Evolutionary conservation across 2,113 vertebrate species (phyloP), one percentile per base, ranked within the genome.

Genomic region (Myrmecobius fasciatus): DNA sequence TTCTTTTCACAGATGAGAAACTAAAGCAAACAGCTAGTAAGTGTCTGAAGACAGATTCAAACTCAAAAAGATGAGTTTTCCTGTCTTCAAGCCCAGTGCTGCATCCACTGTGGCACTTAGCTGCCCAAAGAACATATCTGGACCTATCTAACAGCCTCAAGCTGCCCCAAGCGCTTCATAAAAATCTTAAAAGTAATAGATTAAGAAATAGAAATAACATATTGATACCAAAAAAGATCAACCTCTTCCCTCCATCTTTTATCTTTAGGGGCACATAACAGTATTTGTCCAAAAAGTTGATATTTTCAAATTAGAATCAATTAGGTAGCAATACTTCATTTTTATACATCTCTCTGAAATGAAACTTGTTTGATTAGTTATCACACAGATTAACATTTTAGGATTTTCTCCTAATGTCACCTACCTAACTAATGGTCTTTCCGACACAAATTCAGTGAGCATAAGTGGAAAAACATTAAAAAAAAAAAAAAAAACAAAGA

Each of bases 161-260:
- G n/a, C 22, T 43, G 12, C 43, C 52, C 93, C 51, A 95, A 96
- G 93, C 91, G 95, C 67, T 83, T 83, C n/a, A 43, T 43, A 43
- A 17, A 43, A 83, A 24, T 20, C 36, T 43, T 8, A 22, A 83
- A 43, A 83, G 5, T 24, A 22, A 83, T 24, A 83, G 43, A 43
- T 43, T 83, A 83, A 20, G 17, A 75, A 75, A 75, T 0, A 43
- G 14, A n/a, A 75, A 75, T 2, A n/a, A 75, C n/a, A 17, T 24
- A 83, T 43, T 5, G 31, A 67, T 67, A 67, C 31, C 46, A 31
- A 20, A 48, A 90, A 48, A 49, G 47, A 51, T 3, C 47, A 28
- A 14, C 89, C 10, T 24, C 36, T 43, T 43, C n/a, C 67, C 7
- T 83, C 4, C 67, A 83, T 83, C 67, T 83, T 43, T 43, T 83